Conservation (phyloP, 37 sponge, comb jelly and placozoan species). For the Theonella swinhoei region DNA sequence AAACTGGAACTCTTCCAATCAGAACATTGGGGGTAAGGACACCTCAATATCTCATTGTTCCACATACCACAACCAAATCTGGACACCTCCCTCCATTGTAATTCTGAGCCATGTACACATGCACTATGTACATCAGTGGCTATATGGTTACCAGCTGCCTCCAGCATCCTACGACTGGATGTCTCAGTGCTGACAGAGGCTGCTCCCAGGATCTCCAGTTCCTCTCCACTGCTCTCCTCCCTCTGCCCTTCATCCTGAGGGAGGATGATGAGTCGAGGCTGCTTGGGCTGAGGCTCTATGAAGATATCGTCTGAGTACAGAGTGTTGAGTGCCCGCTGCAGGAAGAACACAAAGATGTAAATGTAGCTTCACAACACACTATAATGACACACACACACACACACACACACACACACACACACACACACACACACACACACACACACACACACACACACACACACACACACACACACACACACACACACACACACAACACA, state of each 20-base stretch:
- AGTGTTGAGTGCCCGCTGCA: constrained; percentile 13
- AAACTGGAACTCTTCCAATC: no score
- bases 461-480: background rate
- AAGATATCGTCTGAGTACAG: constrained; percentile 38
- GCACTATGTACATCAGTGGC: no score
- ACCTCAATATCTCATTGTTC: no score
- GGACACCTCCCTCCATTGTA: no score
- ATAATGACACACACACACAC: background rate
- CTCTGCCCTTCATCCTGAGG: constrained; percentile 5
- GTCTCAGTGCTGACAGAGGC: background rate
- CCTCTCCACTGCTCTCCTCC: constrained; percentile 16
- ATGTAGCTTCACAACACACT: background rate
- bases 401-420: background rate
- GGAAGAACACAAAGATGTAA: background rate
- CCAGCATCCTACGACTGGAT: constrained; percentile 34
- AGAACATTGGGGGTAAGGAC: no score
- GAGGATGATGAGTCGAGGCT: constrained; percentile 28
- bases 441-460: background rate
- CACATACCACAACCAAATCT: no score
- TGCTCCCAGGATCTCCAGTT: constrained; percentile 4
- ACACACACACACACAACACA: no score
- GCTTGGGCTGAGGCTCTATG: constrained; percentile 25
- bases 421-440: background rate
- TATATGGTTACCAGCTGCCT: constrained; percentile 51
- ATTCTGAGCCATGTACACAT: no score